Base-by-base conservation (phyloP, 2,113 vertebrate species). In the Ceuthmochares aereus region DNA sequence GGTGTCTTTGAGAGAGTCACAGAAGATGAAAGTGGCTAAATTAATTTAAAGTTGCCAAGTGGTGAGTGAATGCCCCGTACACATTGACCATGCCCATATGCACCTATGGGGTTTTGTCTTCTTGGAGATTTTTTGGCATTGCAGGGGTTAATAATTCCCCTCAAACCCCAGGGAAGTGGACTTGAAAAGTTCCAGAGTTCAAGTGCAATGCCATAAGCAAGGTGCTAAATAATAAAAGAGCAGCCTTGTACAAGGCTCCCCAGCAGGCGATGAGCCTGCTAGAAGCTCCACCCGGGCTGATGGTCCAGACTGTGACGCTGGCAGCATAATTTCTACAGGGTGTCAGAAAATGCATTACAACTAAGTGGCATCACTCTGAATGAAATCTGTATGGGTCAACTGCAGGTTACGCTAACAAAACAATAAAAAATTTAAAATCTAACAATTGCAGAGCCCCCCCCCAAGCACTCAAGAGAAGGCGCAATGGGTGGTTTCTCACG, bases 401-500 rank as follows among this genome's bases (percentile, higher is more conserved):
- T 96, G 97, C 96, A 98, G 98, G 97, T 97, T 98, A 97, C 97
- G 95, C 95, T 97, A 98, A 98, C 85, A 96, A 95, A 98, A 97
- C 91, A 97, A 98, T 98, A 96, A 98, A 98, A 98, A 97, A 97
- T 98, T 97, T 97, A 98, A 92, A 97, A 96, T 91, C 82, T 74
- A 97, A 93, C 91, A 89, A 96, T 95, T 30, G 14, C 90, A 92
- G 94, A 96, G 93, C 87, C 85, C 93, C 91, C 86, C 14, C 91
- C 86, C 14, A 30, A 90, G 94, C 84, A 95, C 94, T 96, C 54
- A 82, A 30, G 18, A 94, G 77, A 82, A 96, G 66, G 52, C 62
- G 62, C 93, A 93, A 36, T 77, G 83, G 93, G 73, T 95, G 67
- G 81, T 85, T 96, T 92, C 67, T 95, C 69, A 77, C 4, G 5